Base-by-base conservation (phyloP, 2,888 invertebrate species). In the Elysia crispata region DNA sequence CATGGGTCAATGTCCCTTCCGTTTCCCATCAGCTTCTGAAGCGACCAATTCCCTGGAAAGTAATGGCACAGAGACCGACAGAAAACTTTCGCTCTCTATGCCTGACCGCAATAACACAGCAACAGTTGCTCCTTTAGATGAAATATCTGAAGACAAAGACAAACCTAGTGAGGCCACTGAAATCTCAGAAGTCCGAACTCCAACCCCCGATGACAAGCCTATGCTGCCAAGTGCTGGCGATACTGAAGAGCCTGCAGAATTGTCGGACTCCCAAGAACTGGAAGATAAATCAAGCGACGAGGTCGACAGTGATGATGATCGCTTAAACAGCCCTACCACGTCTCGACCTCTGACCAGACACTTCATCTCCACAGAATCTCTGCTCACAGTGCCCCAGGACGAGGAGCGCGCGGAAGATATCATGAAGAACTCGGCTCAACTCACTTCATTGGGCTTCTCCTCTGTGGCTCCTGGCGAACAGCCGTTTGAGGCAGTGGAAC, bases 321-420 rank as follows among this genome's bases (percentile, higher is more conserved):
- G 25, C 41, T 3, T 41, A 11, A 41, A 3, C 41, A 41, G 41
- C 11, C 41, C 41, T 11, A 41, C 41, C 41, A 41, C 41, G 41
- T 11, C 41, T 11, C 3, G 41, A 41, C 41, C 41, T 41, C 41
- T 41, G 41, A 41, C 77, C n/a, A 62, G 41, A 8, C 25, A 70
- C 15, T 60, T 49, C 70, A 23, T 11, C 1, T 77, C 77, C 25
- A n/a, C 60, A 23, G 69, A 74, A 6, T 69, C 75, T 1, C 60
- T 79, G 20, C 28, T 79, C 49, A 73, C 79, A 5, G 76, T 76
- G 8, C 80, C 80, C n/a, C 67, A 62, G 28, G 41, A 80, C 67
- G 80, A 80, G 20, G 41, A 31, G 1, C 57, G 60, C n/a, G 69
- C 76, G 54, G 80, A 80, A 18, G 31, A 25, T 15, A 30, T 70